Conservation (phyloP, 2,797 vertebrate genomes). For the Chaetophractus vellerosus region DNA sequence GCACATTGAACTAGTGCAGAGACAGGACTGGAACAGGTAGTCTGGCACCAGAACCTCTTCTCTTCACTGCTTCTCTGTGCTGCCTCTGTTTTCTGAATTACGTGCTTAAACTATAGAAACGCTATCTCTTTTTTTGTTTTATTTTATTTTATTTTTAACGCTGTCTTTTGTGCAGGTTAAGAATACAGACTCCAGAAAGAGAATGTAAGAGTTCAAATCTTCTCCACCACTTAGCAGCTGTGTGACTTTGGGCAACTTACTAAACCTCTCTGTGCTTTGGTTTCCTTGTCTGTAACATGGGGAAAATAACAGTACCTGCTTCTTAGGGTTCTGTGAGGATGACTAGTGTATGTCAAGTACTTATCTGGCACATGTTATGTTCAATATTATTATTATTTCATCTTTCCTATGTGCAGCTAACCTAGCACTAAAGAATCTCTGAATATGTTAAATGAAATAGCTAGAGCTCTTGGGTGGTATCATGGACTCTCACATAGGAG, state of each 20-base stretch:
- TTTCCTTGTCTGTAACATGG: not conserved
- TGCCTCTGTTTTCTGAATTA: not conserved
- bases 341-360: not conserved
- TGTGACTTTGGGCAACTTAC: not conserved
- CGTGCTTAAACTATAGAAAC: not conserved
- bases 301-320: not conserved
- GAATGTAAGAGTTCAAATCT: conserved; percentile 3
- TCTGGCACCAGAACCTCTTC: not conserved
- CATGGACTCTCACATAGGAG: not conserved
- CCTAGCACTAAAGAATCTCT: not conserved
- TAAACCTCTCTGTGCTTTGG: not conserved
- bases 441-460: not conserved
- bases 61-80: not conserved
- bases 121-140: no score
- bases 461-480: not conserved
- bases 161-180: not conserved
- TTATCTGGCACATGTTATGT: not conserved
- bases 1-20: not conserved
- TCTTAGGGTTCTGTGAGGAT: not conserved
- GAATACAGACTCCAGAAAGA: not conserved
- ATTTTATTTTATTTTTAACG: no score
- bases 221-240: not conserved
- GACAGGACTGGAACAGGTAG: not conserved
- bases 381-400: not conserved
- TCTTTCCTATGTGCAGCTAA: not conserved